Conservation (phyloP, 1,140 invertebrate species). For the Trichonephila clavipes region DNA sequence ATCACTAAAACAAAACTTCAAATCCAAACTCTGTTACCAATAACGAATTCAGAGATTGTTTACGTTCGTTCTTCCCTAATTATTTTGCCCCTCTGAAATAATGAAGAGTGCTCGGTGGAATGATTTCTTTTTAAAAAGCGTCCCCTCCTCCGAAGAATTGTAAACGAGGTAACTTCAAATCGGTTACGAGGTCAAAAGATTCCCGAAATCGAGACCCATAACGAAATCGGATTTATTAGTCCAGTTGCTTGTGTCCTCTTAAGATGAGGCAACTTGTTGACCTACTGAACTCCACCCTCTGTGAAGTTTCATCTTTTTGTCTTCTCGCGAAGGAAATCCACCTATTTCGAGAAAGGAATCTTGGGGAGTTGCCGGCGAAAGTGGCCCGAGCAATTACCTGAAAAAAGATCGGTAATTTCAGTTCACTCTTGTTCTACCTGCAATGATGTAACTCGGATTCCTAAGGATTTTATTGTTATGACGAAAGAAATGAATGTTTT, state of each 20-base stretch:
- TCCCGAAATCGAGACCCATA: constrained; percentile 16
- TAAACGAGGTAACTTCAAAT: constrained; percentile 18
- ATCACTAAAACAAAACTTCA: no score
- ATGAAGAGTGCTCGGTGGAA: no score
- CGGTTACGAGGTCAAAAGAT: constrained; percentile 49
- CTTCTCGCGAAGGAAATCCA: constrained; percentile 10
- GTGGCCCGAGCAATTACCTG: neutral
- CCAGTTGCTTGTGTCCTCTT: constrained; percentile 33
- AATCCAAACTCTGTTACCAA: no score
- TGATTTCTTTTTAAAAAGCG: neutral
- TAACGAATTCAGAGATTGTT: no score
- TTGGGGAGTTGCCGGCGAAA: neutral
- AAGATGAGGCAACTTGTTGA: constrained; percentile 46
- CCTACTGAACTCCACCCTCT: constrained; percentile 54
- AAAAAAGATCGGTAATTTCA: neutral
- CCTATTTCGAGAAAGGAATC: constrained; percentile 20
- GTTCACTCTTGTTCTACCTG: neutral
- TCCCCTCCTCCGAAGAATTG: neutral
- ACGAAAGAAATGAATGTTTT: neutral
- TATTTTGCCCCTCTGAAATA: no score
- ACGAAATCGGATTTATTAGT: constrained; percentile 52
- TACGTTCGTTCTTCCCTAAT: no score
- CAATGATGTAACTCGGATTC: neutral
- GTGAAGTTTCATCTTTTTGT: neutral
- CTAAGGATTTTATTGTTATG: neutral